Evolutionary conservation across 1,140 invertebrate genomes (phyloP).

Genomic region (Seison nebaliae): DNA sequence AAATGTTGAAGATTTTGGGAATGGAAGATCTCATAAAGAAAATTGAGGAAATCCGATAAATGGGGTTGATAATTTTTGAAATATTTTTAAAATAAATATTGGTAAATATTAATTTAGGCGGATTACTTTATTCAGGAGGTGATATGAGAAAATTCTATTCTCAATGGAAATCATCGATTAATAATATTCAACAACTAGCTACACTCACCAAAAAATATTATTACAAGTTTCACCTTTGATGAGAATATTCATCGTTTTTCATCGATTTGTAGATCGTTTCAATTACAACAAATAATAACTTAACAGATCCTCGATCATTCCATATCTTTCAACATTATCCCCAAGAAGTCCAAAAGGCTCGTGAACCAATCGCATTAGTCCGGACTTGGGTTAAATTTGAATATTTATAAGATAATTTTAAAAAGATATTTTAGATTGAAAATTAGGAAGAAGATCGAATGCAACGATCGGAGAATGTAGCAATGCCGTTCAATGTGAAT

Average conservation of each 20-base stretch:
- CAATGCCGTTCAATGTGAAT: slow-evolving; percentile 21
- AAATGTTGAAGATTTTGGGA: slow-evolving; percentile 16
- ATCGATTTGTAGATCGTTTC: too few relatives aligned
- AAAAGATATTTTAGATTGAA: slow-evolving; percentile 16
- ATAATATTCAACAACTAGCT: slow-evolving; percentile 17
- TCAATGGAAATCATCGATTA: slow-evolving; percentile 16
- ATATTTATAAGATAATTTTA: slow-evolving; percentile 6
- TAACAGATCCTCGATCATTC: slow-evolving; percentile 20
- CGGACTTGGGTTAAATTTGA: slow-evolving; percentile 23
- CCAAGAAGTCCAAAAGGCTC: slow-evolving; percentile 12
- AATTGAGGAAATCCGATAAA: slow-evolving; percentile 10
- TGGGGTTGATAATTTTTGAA: slow-evolving; percentile 3
- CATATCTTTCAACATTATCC: slow-evolving; percentile 18
- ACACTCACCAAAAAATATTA: slow-evolving; percentile 18
- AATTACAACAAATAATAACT: slow-evolving; percentile 15
- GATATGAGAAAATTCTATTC: slow-evolving; percentile 14
- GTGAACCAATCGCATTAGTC: slow-evolving; percentile 17
- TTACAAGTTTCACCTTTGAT: too few relatives aligned
- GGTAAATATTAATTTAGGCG: slow-evolving; percentile 20
- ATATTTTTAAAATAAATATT: slow-evolving; percentile 21
- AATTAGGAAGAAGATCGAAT: slow-evolving; percentile 17
- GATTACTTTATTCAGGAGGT: slow-evolving; percentile 14
- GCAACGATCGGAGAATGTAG: slow-evolving; percentile 15
- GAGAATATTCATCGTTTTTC: too few relatives aligned
- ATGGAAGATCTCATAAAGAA: slow-evolving; percentile 15